Percentiles rank a stretch among this genome's conserved stretches.
Evolutionary conservation across 1,140 invertebrate species (phyloP).

Genomic region (Drosophila jambulina): DNA sequence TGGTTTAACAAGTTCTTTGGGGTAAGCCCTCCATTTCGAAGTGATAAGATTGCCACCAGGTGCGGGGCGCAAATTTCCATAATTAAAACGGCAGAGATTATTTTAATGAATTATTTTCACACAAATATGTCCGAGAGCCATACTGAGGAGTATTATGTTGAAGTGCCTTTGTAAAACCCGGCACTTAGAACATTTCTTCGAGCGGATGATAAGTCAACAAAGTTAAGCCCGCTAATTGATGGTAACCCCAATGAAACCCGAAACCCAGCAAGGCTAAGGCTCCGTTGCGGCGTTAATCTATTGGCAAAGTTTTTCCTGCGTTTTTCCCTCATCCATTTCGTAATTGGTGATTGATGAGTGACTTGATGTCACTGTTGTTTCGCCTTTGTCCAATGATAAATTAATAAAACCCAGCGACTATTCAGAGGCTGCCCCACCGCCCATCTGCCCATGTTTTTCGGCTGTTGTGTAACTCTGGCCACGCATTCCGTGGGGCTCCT

Average conservation of each 20-base stretch:
- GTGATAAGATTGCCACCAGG: constrained; percentile 26
- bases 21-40: constrained; percentile 18
- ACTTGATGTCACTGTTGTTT: constrained; percentile 75
- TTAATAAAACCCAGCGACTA: constrained; percentile 55
- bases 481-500: constrained; percentile 41
- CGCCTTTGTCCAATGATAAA: constrained; percentile 70
- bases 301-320: constrained; percentile 57
- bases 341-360: constrained; percentile 84
- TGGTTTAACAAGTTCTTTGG: constrained; percentile 26
- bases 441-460: constrained; percentile 30
- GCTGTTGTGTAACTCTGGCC: constrained; percentile 54
- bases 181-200: constrained; percentile 9
- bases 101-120: constrained; percentile 23
- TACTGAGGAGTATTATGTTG: constrained; percentile 8
- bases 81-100: constrained; percentile 19
- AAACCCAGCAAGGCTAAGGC: constrained; percentile 14
- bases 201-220: background rate
- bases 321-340: constrained; percentile 49
- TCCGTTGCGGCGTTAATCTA: constrained; percentile 70
- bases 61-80: constrained; percentile 24
- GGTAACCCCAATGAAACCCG: constrained; percentile 32
- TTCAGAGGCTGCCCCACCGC: constrained; percentile 27
- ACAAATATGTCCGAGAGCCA: constrained; percentile 4
- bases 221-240: constrained; percentile 27
- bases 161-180: constrained; percentile 14